Evolutionary conservation across 2,888 invertebrate species (phyloP).

Genomic region (Cephus runcator): DNA sequence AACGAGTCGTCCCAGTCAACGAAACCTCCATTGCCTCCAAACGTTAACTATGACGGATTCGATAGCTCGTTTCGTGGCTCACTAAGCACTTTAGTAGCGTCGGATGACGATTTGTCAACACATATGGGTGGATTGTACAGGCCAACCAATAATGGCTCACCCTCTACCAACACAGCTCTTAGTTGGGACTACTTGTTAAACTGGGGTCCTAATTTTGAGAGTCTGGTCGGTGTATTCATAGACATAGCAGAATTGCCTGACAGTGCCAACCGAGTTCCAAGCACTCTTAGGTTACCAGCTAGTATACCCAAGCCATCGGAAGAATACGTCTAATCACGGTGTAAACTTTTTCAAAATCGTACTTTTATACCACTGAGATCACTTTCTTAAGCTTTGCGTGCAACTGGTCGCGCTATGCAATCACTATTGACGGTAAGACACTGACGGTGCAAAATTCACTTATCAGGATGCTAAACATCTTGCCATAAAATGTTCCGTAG

Average conservation of each 20-base stretch:
- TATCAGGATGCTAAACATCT: constrained; percentile 25
- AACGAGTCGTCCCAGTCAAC: constrained; percentile 65
- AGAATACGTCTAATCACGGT: constrained; percentile 79
- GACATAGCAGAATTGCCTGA: constrained; percentile 96
- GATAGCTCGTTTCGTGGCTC: constrained; percentile 96
- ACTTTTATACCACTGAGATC: neutral
- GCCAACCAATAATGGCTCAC: constrained; percentile 80
- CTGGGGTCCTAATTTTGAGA: constrained; percentile 97
- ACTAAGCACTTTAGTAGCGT: constrained; percentile 91
- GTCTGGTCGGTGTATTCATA: constrained; percentile 94
- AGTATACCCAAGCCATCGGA: constrained; percentile 88
- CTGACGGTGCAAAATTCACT: constrained; percentile 12
- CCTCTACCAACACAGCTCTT: constrained; percentile 76
- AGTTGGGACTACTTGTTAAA: constrained; percentile 96
- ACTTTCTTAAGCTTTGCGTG: constrained; percentile 5
- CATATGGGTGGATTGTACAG: constrained; percentile 84
- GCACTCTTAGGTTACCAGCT: constrained; percentile 79
- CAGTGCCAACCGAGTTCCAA: constrained; percentile 73
- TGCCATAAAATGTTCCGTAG: constrained; percentile 36
- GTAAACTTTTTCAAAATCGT: neutral
- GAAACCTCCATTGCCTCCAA: constrained; percentile 78
- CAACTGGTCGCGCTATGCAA: constrained; percentile 10
- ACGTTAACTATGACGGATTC: constrained; percentile 85
- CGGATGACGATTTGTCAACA: constrained; percentile 90
- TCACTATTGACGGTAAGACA: constrained; percentile 28